Conservation (phyloP, 2,888 invertebrate species). For the Andricus curvator region DNA sequence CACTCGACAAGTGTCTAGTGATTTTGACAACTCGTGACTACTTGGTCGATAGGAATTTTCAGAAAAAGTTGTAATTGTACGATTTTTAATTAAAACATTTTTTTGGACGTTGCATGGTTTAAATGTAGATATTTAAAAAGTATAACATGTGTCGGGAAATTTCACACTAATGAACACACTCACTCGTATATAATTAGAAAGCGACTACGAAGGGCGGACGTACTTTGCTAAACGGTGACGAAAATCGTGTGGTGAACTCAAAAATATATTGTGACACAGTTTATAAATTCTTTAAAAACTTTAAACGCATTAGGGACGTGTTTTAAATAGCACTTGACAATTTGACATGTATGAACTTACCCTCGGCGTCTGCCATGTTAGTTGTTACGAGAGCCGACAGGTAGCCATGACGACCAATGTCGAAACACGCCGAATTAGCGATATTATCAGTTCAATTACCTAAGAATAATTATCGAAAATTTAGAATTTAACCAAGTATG, state of each 20-base stretch:
- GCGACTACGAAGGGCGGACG: conserved; percentile 24
- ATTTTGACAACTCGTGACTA: background rate
- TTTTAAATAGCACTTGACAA: conserved; percentile 41
- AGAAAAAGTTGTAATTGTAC: background rate
- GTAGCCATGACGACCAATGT: conserved; percentile 66
- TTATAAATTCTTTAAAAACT: conserved; percentile 1
- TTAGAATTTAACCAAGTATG: background rate
- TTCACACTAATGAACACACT: conserved; percentile 35
- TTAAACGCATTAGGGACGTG: background rate
- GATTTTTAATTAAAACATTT: background rate
- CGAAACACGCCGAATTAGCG: conserved; percentile 17
- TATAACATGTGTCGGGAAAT: background rate
- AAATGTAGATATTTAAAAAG: background rate
- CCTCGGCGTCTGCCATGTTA: conserved; percentile 73
- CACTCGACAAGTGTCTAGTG: background rate
- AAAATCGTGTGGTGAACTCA: conserved; percentile 4
- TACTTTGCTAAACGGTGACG: conserved; percentile 6
- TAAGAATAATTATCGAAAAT: background rate
- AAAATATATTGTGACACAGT: conserved; percentile 13
- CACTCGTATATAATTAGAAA: conserved; percentile 57
- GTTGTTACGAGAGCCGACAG: conserved; percentile 65
- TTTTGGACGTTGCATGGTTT: background rate
- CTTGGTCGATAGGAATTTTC: background rate
- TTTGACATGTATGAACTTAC: conserved; percentile 69
- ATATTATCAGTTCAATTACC: conserved; percentile 7